phyloP scores from a whole-genome alignment of 23 tunicate species.

The Trididemnum clinides region DNA sequence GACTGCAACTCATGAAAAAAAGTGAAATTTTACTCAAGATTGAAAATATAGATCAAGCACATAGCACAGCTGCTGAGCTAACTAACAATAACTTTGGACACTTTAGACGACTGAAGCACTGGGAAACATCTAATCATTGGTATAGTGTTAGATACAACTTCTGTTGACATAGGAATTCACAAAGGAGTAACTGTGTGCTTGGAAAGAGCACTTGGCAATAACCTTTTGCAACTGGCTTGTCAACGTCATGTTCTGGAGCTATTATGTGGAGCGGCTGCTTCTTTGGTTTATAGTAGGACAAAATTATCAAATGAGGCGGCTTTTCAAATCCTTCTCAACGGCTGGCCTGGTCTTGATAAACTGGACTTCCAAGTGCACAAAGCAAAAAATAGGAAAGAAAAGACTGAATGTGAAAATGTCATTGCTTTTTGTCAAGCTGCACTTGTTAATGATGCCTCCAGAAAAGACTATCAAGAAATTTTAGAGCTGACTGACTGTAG shows the following conservation, averaged over 20 bases:
- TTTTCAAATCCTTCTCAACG: not conserved
- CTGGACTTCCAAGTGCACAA: not conserved
- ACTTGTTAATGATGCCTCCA: not conserved
- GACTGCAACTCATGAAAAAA: conserved; percentile 3
- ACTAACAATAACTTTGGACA: not conserved
- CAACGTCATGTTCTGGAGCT: conserved; percentile 4
- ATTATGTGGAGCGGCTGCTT: too few relatives aligned
- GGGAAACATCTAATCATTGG: conserved; percentile 3
- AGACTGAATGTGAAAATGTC: not conserved
- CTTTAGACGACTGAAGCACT: not conserved
- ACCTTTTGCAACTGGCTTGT: conserved; percentile 6
- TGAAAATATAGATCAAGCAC: not conserved
- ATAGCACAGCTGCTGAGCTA: conserved; percentile 6
- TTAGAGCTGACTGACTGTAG: conserved; percentile 14
- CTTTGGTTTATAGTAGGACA: too few relatives aligned
- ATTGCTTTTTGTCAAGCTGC: conserved; percentile 11
- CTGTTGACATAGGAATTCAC: conserved; percentile 5
- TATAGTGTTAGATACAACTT: conserved; percentile 4
- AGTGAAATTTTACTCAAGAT: conserved; percentile 1
- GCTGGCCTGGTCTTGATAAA: conserved; percentile 1
- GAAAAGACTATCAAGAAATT: conserved; percentile 20
- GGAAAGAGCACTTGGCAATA: conserved; percentile 4
- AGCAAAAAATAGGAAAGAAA: not conserved
- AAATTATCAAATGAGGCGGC: conserved; percentile 6
- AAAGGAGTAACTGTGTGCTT: conserved; percentile 9